Base-by-base conservation (phyloP, 2,113 vertebrate genomes). In the Hypocryptadius cinnamomeus region DNA sequence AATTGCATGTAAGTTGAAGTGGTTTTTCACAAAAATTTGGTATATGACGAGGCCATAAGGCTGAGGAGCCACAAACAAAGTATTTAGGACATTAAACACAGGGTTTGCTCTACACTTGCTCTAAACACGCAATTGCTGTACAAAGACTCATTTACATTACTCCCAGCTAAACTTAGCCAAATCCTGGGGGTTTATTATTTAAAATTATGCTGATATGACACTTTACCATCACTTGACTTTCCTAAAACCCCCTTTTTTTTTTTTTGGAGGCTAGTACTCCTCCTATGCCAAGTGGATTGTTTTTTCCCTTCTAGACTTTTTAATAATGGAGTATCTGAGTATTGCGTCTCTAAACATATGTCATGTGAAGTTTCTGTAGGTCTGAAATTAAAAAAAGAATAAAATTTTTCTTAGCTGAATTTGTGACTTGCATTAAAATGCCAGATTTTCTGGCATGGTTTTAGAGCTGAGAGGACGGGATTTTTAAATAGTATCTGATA, bases 401-500 rank as follows among this genome's bases (percentile, higher is more conserved):
- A 37, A 15, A 7, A 4, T n/a, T 85, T 74, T 81, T 76, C 63
- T 87, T 83, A 91, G 87, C 47, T 91, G 59, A 30, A 63, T 90
- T 93, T 94, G 42, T 87, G 56, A 69, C 35, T 92, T 87, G 21
- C 25, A 13, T 73, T 79, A 60, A 64, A 95, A 94, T 51, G 22
- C 39, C 87, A 92, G 66, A 87, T 93, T 79, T 70, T 42, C 64
- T 91, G 85, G 87, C 93, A 73, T 14, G 22, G 24, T 77, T 93
- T 87, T 77, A 47, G 7, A 50, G 33, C 42, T 82, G 50, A 92
- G 68, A 93, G 50, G 57, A 92, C 37, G 42, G 16, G 63, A 91
- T 64, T 93, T 95, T 91, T 92, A 89, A 89, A 89, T 87, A 93
- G 94, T 45, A 83, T 63, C 72, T 83, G 86, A 83, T 78, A 95